Evolutionary conservation across 2,797 vertebrate genomes (phyloP), one percentile per base, ranked within the genome.

Genomic region (Falco rusticolus): DNA sequence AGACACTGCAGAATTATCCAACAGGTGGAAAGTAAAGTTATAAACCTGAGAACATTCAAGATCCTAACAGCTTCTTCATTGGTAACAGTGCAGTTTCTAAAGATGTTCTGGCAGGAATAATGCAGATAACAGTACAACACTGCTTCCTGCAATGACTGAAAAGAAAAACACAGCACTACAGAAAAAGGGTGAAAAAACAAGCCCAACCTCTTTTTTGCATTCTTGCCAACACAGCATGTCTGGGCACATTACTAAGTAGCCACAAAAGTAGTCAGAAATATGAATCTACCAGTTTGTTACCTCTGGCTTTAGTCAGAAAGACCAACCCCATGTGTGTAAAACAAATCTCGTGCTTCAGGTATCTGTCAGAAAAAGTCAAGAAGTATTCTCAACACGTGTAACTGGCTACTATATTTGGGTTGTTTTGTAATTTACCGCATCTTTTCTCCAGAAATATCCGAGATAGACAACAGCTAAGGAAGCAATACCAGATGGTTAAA

Each of bases 161-260:
- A 89, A 72, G 63, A 13, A 94, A 76, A 96, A 91, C 85, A 94
- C 71, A 90, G 81, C 87, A 93, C 76, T 84, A 87, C 84, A 90
- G 29, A 75, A 87, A 56, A 3, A 5, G 11, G 5, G 17, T 50
- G 21, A 89, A 84, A 75, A 68, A 68, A n/a, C n/a, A 65, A n/a
- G 56, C 8, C 11, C 6, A 54, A 16, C 6, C 11, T 66, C 20
- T 60, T 87, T 24, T 66, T 39, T 24, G 20, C 18, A 17, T n/a
- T 65, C 22, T 54, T 94, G 69, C 28, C 59, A 82, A 54, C 13
- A 72, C 2, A 61, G 31, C 9, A 39, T 25, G 28, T 37, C 60
- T n/a, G 31, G 25, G 51, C 16, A 57, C 14, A 25, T 26, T 54
- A n/a, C 48, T 71, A 61, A 82, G 21, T 22, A 84, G 39, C 11